phyloP scores from a whole-genome alignment of 1,140 invertebrate species.

The Dufourea novaeangliae region DNA sequence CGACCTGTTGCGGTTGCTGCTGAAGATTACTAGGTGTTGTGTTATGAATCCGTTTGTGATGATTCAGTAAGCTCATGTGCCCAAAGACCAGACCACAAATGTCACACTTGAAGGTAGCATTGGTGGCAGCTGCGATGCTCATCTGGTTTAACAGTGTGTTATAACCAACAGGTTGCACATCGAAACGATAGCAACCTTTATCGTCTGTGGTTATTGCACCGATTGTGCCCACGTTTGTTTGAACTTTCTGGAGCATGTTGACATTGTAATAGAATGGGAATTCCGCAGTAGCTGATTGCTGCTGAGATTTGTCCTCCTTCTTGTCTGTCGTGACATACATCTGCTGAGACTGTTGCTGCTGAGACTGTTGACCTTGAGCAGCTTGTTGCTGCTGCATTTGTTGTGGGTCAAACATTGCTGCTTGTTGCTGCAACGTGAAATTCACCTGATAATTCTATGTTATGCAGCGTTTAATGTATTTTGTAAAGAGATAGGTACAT shows the following conservation, averaged over 20 bases:
- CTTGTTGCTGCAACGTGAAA: conserved; percentile 62
- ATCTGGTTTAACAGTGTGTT: conserved; percentile 83
- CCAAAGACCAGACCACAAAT: conserved; percentile 91
- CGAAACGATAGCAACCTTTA: conserved; percentile 83
- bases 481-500: conserved; percentile 1
- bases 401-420: conserved; percentile 80
- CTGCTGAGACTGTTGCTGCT: conserved; percentile 80
- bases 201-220: conserved; percentile 81
- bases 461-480: not conserved
- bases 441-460: not conserved
- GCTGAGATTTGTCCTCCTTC: conserved; percentile 79
- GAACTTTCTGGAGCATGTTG: conserved; percentile 83
- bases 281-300: conserved; percentile 78
- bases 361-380: conserved; percentile 78
- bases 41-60: conserved; percentile 91
- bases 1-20: conserved; percentile 82
- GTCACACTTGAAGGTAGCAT: conserved; percentile 93
- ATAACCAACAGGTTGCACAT: conserved; percentile 83
- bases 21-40: conserved; percentile 81
- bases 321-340: conserved; percentile 79
- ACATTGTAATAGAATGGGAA: conserved; percentile 84
- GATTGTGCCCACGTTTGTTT: conserved; percentile 79
- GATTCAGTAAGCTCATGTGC: conserved; percentile 88
- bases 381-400: conserved; percentile 81
- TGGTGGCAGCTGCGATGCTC: conserved; percentile 85